Conservation (phyloP, 1,140 invertebrate genomes). For the Nymphalis io region DNA sequence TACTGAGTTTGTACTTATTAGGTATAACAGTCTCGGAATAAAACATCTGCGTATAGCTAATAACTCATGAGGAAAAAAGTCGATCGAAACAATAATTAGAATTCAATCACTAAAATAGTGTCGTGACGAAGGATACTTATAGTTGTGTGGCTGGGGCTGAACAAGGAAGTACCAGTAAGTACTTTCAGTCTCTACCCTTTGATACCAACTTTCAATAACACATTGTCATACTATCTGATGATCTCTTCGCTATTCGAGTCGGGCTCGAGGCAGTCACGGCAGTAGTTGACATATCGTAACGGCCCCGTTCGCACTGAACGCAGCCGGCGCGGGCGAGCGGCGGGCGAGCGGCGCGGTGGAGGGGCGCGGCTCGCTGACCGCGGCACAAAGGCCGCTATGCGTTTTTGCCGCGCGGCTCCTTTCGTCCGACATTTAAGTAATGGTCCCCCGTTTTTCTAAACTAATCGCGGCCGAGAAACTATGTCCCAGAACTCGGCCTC, state of each 20-base stretch:
- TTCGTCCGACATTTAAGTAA: conserved; percentile 61
- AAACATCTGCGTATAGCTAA: too few species aligned
- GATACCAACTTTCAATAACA: too few species aligned
- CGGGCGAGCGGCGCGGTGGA: conserved; percentile 11
- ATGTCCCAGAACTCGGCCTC: conserved; percentile 43
- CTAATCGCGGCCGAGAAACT: conserved; percentile 56
- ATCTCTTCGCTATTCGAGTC: not conserved
- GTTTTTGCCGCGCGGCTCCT: conserved; percentile 60
- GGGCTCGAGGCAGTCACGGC: not conserved
- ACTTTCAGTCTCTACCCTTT: too few species aligned
- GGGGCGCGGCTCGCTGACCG: conserved; percentile 26
- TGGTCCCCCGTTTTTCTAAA: conserved; percentile 58
- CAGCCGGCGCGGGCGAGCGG: not conserved
- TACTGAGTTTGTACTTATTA: too few species aligned
- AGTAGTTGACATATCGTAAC: conserved; percentile 1
- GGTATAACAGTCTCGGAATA: too few species aligned
- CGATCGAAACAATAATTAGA: too few species aligned
- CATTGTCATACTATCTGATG: not conserved
- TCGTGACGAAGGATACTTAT: too few species aligned
- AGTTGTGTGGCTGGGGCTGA: too few species aligned
- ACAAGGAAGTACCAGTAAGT: too few species aligned
- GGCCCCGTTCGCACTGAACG: conserved; percentile 8
- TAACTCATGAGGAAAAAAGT: too few species aligned
- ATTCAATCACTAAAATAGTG: too few species aligned
- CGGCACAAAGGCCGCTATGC: conserved; percentile 43